Evolutionary conservation across 2,113 vertebrate species (phyloP), one percentile per base, ranked within the genome.

Genomic region (Pithys albifrons): DNA sequence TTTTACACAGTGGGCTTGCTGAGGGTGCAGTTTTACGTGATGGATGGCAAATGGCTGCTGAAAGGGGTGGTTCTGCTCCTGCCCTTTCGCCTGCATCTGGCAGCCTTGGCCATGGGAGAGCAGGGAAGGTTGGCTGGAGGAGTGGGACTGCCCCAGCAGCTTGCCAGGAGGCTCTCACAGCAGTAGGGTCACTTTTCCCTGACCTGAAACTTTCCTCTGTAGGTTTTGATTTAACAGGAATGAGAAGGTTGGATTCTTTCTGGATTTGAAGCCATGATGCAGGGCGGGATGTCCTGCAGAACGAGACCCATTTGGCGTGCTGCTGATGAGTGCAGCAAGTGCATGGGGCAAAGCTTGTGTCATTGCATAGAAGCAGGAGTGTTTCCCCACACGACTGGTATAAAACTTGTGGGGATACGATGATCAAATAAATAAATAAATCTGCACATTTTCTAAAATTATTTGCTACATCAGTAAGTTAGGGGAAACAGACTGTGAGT

Each of bases 291-390:
- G 52, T 75, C 22, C 52, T 48, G 46, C 37, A 69, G 24, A 52
- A 69, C 0, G 0, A 79, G 49, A 61, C 12, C 27, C 18, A 45
- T 73, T 27, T 31, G 41, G n/a, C 4, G 9, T 10, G 20, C 1
- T 73, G 43, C 46, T 72, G 24, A 2, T 16, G 15, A 33, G 10
- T 64, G 23, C 65, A 59, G 57, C 59, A 39, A 58, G 24, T 24
- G 35, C 13, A 2, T 57, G 39, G 39, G 19, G 10, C 51, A 22
- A 35, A 55, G 27, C 16, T 14, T 49, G 29, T 37, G 27, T 86
- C 65, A 19, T 10, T 76, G 13, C 14, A 12, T 33, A 71, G 66
- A 61, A 61, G 17, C 31, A 29, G 6, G 27, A 75, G 9, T 57
- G 16, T 62, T 75, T 87, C n/a, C 64, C 82, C 62, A 46, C 43